Percentiles rank a stretch among this genome's conserved stretches.
Conservation (phyloP, 2,888 invertebrate genomes). For the Melieria crassipennis region DNA sequence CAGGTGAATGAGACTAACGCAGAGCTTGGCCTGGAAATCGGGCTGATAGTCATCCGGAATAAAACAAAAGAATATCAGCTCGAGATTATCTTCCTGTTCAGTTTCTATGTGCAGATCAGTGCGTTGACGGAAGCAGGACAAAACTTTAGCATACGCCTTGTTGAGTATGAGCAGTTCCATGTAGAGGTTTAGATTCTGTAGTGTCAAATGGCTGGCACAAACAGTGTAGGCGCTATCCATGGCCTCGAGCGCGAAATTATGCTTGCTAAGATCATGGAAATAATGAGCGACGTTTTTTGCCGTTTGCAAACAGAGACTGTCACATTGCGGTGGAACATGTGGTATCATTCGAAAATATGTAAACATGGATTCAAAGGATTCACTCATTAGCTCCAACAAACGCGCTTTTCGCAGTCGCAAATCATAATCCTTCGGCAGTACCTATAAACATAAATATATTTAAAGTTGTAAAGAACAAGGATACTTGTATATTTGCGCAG, state of each 20-base stretch:
- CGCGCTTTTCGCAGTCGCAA: slow-evolving; percentile 79
- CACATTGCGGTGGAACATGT: slow-evolving; percentile 70
- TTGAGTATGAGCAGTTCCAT: slow-evolving; percentile 80
- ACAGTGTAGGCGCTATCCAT: slow-evolving; percentile 81
- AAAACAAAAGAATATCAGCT: no score
- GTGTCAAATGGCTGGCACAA: slow-evolving; percentile 75
- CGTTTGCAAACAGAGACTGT: slow-evolving; percentile 74
- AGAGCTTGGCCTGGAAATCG: no score
- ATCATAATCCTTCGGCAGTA: slow-evolving; percentile 75
- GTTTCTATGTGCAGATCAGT: no score
- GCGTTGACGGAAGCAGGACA: no score
- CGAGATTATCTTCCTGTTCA: no score
- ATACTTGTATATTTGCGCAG: no score
- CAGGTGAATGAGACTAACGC: no score
- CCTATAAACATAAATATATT: slow-evolving; percentile 28
- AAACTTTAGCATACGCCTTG: slow-evolving; percentile 78
- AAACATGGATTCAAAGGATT: slow-evolving; percentile 73
- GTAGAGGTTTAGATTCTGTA: slow-evolving; percentile 84
- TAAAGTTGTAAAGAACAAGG: not conserved
- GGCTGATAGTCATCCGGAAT: no score
- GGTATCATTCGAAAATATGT: slow-evolving; percentile 80
- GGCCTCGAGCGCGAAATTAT: slow-evolving; percentile 77
- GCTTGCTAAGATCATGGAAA: slow-evolving; percentile 79
- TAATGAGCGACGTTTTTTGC: slow-evolving; percentile 78
- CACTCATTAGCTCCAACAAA: slow-evolving; percentile 70